Evolutionary conservation across 1,140 invertebrate genomes (phyloP).

Genomic region (Stegodyphus dumicola): DNA sequence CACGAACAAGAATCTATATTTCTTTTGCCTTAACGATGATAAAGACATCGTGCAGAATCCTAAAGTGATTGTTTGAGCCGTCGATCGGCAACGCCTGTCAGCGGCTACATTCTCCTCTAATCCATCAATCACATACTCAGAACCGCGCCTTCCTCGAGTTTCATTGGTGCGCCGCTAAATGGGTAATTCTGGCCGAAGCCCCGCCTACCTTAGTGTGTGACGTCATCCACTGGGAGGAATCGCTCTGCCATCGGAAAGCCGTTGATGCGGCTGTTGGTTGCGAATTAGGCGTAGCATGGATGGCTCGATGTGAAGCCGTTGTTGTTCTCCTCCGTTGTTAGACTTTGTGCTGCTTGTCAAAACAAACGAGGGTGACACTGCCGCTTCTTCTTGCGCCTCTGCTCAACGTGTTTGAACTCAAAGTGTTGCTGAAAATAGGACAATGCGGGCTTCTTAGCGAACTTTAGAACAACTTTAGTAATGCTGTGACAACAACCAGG

Average conservation of each 20-base stretch:
- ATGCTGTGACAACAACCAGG: not conserved
- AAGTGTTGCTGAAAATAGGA: not conserved
- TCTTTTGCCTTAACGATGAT: conserved; percentile 59
- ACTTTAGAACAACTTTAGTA: not conserved
- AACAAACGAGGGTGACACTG: not conserved
- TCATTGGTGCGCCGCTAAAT: conserved; percentile 21
- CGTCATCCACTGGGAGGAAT: conserved; percentile 21
- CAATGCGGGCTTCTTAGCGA: not conserved
- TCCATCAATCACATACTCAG: conserved; percentile 44
- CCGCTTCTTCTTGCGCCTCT: not conserved
- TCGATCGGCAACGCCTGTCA: conserved; percentile 59
- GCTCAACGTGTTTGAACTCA: not conserved
- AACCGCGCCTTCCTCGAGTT: not conserved
- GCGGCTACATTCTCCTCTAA: conserved; percentile 37
- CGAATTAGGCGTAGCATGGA: conserved; percentile 20
- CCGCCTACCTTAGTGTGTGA: conserved; percentile 34
- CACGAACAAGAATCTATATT: conserved; percentile 37
- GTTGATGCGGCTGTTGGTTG: conserved; percentile 20
- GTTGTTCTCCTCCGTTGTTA: not conserved
- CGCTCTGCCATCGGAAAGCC: conserved; percentile 5
- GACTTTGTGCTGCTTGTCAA: conserved; percentile 8
- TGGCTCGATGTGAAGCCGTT: conserved; percentile 8
- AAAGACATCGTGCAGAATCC: conserved; percentile 55
- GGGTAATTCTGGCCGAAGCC: conserved; percentile 14
- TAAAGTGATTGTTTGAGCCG: conserved; percentile 59